A percentile compares a stretch with the other conserved stretches of the same genome.
Evolutionary conservation across 2,797 vertebrate genomes (phyloP).

Genomic region (Pipistrellus pygmaeus): DNA sequence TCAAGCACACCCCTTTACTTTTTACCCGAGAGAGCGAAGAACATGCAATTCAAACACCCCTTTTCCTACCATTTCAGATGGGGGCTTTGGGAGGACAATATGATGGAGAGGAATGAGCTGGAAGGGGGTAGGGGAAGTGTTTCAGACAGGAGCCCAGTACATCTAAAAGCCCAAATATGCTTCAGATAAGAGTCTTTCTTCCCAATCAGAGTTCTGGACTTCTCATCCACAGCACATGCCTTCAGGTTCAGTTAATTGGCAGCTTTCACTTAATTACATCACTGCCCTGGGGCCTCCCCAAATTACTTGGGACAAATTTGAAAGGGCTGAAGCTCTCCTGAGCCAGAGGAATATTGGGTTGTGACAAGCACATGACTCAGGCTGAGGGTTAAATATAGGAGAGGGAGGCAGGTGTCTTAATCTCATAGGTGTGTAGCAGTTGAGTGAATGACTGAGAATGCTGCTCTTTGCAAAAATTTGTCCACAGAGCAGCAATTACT

Average conservation of each 20-base stretch:
- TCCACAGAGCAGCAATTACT: neutral
- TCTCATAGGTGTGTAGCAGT: neutral
- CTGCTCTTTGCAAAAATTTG: neutral
- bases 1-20: neutral
- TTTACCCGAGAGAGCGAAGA: neutral
- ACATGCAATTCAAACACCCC: neutral
- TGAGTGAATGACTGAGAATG: neutral
- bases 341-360: neutral
- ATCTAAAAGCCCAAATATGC: neutral
- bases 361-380: neutral
- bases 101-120: neutral
- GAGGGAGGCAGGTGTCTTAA: neutral
- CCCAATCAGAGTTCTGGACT: neutral
- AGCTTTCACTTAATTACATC: slow-evolving; percentile 35
- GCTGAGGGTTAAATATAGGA: neutral
- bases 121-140: neutral
- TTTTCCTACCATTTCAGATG: neutral
- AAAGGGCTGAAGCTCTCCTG: neutral
- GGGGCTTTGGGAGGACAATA: neutral
- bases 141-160: neutral
- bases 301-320: slow-evolving; percentile 22
- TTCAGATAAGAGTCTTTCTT: neutral
- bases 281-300: neutral
- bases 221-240: neutral
- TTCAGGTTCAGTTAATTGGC: neutral